Evolutionary conservation across 1,140 invertebrate species (phyloP), one percentile per base, ranked within the genome.

Genomic region (Danaus melanippus): DNA sequence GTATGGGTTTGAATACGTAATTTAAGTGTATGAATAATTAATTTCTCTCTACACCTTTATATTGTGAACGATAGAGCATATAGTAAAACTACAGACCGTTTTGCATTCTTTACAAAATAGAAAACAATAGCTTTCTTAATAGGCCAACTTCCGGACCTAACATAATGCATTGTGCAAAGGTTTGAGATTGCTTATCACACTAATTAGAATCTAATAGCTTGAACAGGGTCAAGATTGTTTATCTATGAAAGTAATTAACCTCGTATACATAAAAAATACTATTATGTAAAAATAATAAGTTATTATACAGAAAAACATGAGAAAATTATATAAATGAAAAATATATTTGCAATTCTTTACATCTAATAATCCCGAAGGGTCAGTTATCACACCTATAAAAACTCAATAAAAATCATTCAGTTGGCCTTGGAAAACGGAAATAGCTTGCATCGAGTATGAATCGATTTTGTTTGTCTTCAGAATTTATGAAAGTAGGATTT

Each of bases 351-450:
- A 21, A 21, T 21, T 21, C 17, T 21, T 21, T 21, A 21, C 21
- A 32, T 48, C 39, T 10, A 32, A 32, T 48, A 10, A 21, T 43
- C 41, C 41, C 49, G 43, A 21, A 51, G 40, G 45, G n/a, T 52
- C 56, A 46, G 46, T 52, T 58, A 47, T 56, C 41, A 59, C 39
- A 58, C 51, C 60, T 56, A 57, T 60, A 58, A 58, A 60, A 46
- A 41, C 21, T 39, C 12, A 21, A 48, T 53, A 58, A 50, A 41
- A 58, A 65, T 54, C 42, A 56, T 53, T 56, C 55, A 8, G 51
- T 59, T 45, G 50, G 11, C 80, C 80, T 84, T 79, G 80, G 66
- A 66, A 65, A 74, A 74, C 73, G 66, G 70, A 82, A 80, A 84
- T 84, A 84, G 58, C 74, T 71, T 75, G 77, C 76, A 79, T 66